Percentiles rank a stretch among this genome's conserved stretches.
Evolutionary conservation across 1,140 invertebrate species (phyloP).

Genomic region (Augochlora pura): DNA sequence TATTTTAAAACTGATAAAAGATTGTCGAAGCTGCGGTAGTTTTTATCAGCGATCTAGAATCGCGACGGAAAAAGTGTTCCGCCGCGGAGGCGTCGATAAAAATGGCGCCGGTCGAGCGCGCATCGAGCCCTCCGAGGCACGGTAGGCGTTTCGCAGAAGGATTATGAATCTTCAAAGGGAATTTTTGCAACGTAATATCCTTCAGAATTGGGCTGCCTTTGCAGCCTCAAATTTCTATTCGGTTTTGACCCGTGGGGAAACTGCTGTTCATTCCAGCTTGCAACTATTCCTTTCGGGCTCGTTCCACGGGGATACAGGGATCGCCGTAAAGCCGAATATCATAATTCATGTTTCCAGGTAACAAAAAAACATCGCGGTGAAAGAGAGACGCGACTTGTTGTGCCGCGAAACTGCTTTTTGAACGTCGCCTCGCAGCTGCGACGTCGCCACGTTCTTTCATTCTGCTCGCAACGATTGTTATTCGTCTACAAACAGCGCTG

Average conservation of each 20-base stretch:
- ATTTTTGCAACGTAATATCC: slow-evolving; percentile 77
- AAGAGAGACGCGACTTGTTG: neutral
- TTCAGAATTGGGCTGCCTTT: slow-evolving; percentile 72
- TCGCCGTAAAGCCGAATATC: slow-evolving; percentile 43
- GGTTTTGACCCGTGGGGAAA: slow-evolving; percentile 72
- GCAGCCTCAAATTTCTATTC: slow-evolving; percentile 73
- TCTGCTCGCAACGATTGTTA: too few relatives aligned
- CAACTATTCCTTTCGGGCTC: slow-evolving; percentile 69
- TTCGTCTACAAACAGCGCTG: too few relatives aligned
- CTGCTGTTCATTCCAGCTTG: slow-evolving; percentile 77
- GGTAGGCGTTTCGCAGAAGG: slow-evolving; percentile 37
- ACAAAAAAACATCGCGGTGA: slow-evolving; percentile 31
- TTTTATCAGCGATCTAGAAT: neutral
- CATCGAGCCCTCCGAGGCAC: neutral
- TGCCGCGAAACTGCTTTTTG: slow-evolving; percentile 12
- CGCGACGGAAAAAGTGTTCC: neutral
- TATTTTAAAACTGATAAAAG: neutral
- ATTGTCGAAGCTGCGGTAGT: neutral
- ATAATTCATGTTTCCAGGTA: slow-evolving; percentile 56
- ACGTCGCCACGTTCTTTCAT: neutral
- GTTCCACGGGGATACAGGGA: slow-evolving; percentile 33
- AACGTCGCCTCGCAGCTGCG: neutral
- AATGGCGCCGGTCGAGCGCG: slow-evolving; percentile 8
- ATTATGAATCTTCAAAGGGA: slow-evolving; percentile 58
- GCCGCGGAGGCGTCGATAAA: slow-evolving; percentile 13